Conservation (phyloP, 2,888 invertebrate genomes). For the Nomada hirtipes region DNA sequence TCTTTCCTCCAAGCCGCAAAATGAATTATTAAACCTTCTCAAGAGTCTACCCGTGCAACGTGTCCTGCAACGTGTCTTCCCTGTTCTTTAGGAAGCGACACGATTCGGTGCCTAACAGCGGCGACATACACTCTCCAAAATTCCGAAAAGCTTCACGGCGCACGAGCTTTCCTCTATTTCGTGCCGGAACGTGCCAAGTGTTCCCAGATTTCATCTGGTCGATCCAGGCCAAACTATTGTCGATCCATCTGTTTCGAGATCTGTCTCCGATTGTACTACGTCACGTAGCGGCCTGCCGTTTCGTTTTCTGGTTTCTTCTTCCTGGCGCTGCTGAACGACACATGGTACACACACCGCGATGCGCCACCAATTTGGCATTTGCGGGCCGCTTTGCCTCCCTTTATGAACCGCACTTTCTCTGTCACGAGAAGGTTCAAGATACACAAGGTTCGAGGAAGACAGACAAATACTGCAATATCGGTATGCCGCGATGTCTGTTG, state of each 20-base stretch:
- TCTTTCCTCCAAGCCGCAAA: neutral
- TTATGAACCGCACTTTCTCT: too few species aligned
- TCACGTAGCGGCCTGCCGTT: slow-evolving; percentile 64
- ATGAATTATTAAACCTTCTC: neutral
- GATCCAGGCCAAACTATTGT: slow-evolving; percentile 44
- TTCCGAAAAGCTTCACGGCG: slow-evolving; percentile 1
- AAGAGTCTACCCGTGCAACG: neutral
- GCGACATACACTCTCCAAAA: neutral
- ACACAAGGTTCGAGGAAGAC: neutral
- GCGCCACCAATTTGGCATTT: slow-evolving; percentile 23
- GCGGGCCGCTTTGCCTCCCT: too few species aligned
- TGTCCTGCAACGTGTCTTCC: neutral
- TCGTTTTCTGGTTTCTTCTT: slow-evolving; percentile 18
- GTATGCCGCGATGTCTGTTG: slow-evolving; percentile 65
- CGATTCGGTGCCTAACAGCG: slow-evolving; percentile 30
- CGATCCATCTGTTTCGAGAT: slow-evolving; percentile 67
- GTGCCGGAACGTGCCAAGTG: slow-evolving; percentile 64
- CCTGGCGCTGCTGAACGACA: slow-evolving; percentile 26
- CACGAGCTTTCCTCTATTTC: slow-evolving; percentile 39
- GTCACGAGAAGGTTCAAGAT: neutral
- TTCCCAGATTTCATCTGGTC: slow-evolving; percentile 65
- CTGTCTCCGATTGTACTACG: slow-evolving; percentile 64
- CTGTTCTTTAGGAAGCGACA: neutral
- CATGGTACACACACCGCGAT: slow-evolving; percentile 50
- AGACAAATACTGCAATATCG: slow-evolving; percentile 35